Percentiles rank a stretch among this genome's conserved stretches.
These are phyloP conservation scores for Micrastur ruficollis DNA, from an alignment of 2,797 vertebrate genomes.

Conservation along the genomic window DNA sequence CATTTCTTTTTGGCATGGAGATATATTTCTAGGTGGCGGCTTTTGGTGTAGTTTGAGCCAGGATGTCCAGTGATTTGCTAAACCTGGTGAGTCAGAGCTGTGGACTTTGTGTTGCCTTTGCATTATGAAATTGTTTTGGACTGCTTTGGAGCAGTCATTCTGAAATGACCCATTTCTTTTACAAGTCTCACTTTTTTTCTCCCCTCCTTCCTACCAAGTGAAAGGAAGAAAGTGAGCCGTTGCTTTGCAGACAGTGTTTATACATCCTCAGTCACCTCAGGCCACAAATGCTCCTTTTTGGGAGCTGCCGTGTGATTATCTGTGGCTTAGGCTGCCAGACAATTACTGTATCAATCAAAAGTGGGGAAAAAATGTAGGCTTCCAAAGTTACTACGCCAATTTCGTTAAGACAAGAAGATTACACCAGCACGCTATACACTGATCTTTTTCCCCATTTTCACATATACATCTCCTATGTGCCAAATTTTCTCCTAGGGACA, in stretches of 20 bases:
- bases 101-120: not conserved
- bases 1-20: not conserved
- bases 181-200: not conserved
- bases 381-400: not conserved
- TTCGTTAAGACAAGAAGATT: not conserved
- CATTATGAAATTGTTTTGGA: not conserved
- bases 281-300: not conserved
- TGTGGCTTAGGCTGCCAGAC: not conserved
- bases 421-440: not conserved
- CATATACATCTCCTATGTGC: not conserved
- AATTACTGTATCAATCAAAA: not conserved
- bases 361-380: accelerated
- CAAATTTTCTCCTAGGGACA: not conserved
- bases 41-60: not conserved
- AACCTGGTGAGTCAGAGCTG: not conserved
- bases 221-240: not conserved
- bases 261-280: not conserved
- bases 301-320: not conserved
- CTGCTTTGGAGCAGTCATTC: not conserved
- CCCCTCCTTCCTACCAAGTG: not conserved
- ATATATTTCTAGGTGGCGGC: not conserved
- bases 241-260: not conserved
- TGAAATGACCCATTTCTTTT: not conserved
- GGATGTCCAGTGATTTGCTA: not conserved
- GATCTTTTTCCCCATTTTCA: not conserved